Evolutionary conservation across 2,888 invertebrate species (phyloP), one percentile per base, ranked within the genome.

Genomic region (Elgonia sp.): DNA sequence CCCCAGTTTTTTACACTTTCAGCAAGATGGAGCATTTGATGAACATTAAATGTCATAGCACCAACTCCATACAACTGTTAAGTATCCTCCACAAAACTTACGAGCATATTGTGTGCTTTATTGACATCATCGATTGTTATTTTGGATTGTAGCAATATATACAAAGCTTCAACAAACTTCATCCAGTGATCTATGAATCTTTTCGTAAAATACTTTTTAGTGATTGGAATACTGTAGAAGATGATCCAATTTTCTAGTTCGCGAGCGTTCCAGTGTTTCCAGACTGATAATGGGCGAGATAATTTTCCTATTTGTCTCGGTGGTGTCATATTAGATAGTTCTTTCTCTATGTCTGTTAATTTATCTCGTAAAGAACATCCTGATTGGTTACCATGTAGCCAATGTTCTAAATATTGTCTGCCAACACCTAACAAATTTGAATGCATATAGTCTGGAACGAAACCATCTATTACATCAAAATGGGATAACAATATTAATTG

Each of bases 361-460:
- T 29, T 1, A 60, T 76, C 62, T 1, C 42, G 14, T 14, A 73
- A 55, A 8, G 76, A 70, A 62, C 40, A 76, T 9, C 21, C 16
- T 50, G 12, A 57, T 37, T 2, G 3, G 5, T 8, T 29, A 29
- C 62, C 21, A 42, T 70, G 18, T 8, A 89, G 70, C 90, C 90
- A 90, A 62, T 73, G 76, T 14, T 79, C 21, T 21, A 63, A 21
- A 84, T 89, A 89, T 67, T 87, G 86, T 55, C 86, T 65, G 18
- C 72, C 82, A 20, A 89, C 70, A 18, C 90, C 89, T 12, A 86
- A 42, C 42, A 82, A 80, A 18, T 88, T 87, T 40, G 53, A 57
- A 75, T 91, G 90, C 89, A 91, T 89, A 70, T 86, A 89, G 69
- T 91, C 89, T 3, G 84, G 84, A n/a, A 77, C 73, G 16, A 91